Percentiles rank a stretch among this genome's conserved stretches.
phyloP scores from a whole-genome alignment of 2,113 vertebrate genomes.

The Dicerorhinus sumatrensis region DNA sequence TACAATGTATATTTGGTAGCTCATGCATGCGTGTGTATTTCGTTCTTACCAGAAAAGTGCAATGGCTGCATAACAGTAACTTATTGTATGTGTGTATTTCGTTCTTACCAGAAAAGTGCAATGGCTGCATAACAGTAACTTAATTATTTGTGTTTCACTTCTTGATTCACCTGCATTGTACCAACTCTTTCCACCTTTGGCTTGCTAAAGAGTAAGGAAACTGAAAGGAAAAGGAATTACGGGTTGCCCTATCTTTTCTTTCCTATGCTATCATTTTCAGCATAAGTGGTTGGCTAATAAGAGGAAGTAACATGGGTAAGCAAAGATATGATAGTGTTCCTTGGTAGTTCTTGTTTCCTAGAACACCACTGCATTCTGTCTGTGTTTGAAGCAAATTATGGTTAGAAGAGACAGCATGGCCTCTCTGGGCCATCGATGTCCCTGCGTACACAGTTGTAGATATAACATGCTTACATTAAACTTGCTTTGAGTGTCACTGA shows the following conservation, averaged over 20 bases:
- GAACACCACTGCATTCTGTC: not conserved
- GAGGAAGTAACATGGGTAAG: not conserved
- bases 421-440: not conserved
- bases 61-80: not conserved
- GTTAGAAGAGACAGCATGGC: not conserved
- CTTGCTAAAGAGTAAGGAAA: not conserved
- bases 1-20: not conserved
- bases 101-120: not conserved
- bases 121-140: not conserved
- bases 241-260: not conserved
- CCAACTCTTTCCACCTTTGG: not conserved
- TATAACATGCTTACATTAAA: not conserved
- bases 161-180: not conserved
- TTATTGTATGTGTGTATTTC: not conserved
- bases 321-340: not conserved
- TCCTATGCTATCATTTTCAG: not conserved
- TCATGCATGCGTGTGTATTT: not conserved
- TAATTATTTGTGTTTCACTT: not conserved
- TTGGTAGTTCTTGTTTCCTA: not conserved
- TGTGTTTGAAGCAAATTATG: not conserved
- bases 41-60: not conserved
- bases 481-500: not conserved
- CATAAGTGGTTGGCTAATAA: not conserved
- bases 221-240: not conserved
- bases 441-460: not conserved